phyloP scores from a whole-genome alignment of 1,140 invertebrate species.

The Zaprionus ghesquierei region DNA sequence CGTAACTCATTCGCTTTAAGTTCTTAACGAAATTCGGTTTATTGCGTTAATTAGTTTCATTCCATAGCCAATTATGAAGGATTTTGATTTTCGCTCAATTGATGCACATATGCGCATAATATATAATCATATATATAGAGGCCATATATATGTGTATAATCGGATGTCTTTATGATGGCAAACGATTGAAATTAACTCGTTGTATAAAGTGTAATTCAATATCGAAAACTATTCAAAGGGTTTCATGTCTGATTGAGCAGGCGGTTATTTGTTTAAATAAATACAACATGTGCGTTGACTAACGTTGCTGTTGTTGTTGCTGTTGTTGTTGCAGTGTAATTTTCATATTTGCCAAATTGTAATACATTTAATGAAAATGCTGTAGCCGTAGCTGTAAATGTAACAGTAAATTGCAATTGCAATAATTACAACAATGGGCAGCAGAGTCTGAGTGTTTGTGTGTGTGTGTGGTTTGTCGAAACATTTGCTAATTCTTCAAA shows the following conservation, averaged over 20 bases:
- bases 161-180: neutral
- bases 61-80: neutral
- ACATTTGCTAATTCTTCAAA: conserved; percentile 53
- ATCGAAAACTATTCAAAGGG: neutral
- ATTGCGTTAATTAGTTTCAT: neutral
- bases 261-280: neutral
- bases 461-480: conserved; percentile 51
- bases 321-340: neutral
- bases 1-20: no score
- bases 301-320: neutral
- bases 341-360: conserved; percentile 52
- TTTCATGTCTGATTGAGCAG: neutral
- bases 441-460: neutral
- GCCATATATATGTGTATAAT: neutral
- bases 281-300: neutral
- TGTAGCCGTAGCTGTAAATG: neutral
- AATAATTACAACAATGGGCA: neutral
- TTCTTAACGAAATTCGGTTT: neutral
- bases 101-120: neutral
- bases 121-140: neutral
- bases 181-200: neutral
- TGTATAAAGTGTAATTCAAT: neutral
- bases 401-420: neutral
- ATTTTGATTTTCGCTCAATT: neutral
- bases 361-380: conserved; percentile 33